phyloP scores from a whole-genome alignment of 2,113 vertebrate genomes.

The Erythrocercus mccallii region DNA sequence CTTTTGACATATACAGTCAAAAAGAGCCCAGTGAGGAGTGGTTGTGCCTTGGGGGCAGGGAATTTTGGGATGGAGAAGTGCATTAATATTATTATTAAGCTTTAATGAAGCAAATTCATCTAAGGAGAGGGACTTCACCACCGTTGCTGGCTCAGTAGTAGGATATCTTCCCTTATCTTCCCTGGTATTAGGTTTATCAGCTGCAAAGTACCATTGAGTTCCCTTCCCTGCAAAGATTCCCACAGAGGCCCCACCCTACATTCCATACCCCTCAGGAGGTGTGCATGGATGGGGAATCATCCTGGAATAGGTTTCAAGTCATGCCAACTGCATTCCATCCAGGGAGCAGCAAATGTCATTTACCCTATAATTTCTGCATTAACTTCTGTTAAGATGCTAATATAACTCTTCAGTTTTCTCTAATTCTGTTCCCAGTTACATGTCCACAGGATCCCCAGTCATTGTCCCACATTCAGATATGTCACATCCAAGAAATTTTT shows the following conservation, averaged over 20 bases:
- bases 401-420: background rate
- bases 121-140: background rate
- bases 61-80: background rate
- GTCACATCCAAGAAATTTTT: background rate
- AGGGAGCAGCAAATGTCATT: background rate
- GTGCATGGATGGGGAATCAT: background rate
- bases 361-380: background rate
- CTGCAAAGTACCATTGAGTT: background rate
- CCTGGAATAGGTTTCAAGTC: background rate
- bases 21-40: background rate
- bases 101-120: background rate
- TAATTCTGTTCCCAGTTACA: background rate
- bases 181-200: background rate
- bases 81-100: background rate
- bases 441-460: background rate
- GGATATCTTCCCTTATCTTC: background rate
- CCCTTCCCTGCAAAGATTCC: background rate
- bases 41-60: background rate
- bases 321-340: background rate
- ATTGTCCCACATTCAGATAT: background rate
- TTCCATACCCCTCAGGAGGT: background rate
- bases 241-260: background rate
- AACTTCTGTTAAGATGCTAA: background rate
- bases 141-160: background rate
- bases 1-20: background rate